Evolutionary conservation across 2,797 vertebrate genomes (phyloP).

Genomic region (Paedocypris micromegethes): DNA sequence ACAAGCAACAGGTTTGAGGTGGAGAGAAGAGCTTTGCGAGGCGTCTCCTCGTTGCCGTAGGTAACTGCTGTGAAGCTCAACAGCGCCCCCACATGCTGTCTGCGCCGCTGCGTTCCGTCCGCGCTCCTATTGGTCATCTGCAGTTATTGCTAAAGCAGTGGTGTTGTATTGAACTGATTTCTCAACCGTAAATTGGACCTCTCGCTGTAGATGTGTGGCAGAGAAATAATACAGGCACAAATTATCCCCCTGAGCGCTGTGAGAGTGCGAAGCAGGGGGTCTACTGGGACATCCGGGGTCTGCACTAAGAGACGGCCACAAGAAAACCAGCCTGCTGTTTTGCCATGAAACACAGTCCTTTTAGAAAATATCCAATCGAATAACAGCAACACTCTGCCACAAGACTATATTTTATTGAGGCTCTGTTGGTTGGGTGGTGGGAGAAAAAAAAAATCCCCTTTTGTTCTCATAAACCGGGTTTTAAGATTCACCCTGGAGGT

Average conservation of each 20-base stretch:
- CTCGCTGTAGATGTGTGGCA: conserved; percentile 31
- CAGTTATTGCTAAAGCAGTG: conserved; percentile 42
- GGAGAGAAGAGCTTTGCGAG: conserved; percentile 27
- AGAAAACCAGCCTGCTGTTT: conserved; percentile 5
- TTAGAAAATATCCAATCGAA: conserved; percentile 36
- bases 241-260: conserved; percentile 39
- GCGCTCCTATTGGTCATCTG: conserved; percentile 16
- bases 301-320: not conserved
- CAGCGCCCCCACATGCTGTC: conserved; percentile 44
- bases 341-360: conserved; percentile 16
- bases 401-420: conserved; percentile 37
- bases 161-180: conserved; percentile 44
- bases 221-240: conserved; percentile 37
- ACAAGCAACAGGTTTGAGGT: conserved; percentile 48
- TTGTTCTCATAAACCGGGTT: conserved; percentile 8
- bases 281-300: not conserved
- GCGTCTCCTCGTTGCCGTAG: not conserved
- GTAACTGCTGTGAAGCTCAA: conserved; percentile 30
- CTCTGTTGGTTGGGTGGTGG: not conserved
- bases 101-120: not conserved
- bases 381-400: conserved; percentile 39
- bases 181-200: conserved; percentile 44
- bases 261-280: not conserved
- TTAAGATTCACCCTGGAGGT: conserved; percentile 33
- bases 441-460: not conserved